These are phyloP conservation scores for Pseudoips prasinana DNA, from an alignment of 2,888 invertebrate species.

Conservation along the genomic window DNA sequence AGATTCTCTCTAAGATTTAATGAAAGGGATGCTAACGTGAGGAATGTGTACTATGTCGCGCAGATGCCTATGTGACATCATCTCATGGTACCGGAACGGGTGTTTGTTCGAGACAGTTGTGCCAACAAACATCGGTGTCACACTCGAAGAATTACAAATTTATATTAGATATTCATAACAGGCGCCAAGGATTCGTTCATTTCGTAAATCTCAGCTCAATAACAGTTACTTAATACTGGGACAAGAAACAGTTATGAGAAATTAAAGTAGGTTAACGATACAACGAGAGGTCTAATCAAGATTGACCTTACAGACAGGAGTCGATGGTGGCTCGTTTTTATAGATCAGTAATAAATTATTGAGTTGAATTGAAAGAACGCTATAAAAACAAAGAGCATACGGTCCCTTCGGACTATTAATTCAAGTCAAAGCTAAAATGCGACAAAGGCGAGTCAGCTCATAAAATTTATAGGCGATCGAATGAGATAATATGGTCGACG, in stretches of 20 bases:
- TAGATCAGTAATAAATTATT: slow-evolving; percentile 31
- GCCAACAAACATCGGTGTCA: slow-evolving; percentile 74
- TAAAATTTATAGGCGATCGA: slow-evolving; percentile 82
- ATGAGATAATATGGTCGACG: slow-evolving; percentile 81
- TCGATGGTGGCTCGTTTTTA: slow-evolving; percentile 23
- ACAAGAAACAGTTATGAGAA: slow-evolving; percentile 45
- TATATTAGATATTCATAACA: slow-evolving; percentile 80
- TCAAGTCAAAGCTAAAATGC: slow-evolving; percentile 67
- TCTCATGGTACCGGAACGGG: slow-evolving; percentile 63
- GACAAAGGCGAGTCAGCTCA: slow-evolving; percentile 78
- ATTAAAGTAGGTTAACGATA: slow-evolving; percentile 16
- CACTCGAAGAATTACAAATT: slow-evolving; percentile 78
- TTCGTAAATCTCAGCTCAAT: slow-evolving; percentile 56
- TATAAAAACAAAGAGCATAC: slow-evolving; percentile 57
- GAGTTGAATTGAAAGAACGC: slow-evolving; percentile 34
- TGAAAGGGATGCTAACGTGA: slow-evolving; percentile 62
- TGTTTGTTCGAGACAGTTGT: slow-evolving; percentile 68
- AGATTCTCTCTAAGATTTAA: slow-evolving; percentile 75
- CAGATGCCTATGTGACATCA: slow-evolving; percentile 27
- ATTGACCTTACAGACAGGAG: no score
- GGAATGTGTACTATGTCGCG: slow-evolving; percentile 47
- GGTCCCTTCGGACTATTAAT: slow-evolving; percentile 68
- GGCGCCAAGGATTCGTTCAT: slow-evolving; percentile 65
- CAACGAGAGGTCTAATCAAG: no score
- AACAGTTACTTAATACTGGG: slow-evolving; percentile 54